Conservation (phyloP, 2,888 invertebrate species). For the Osmoderma eremita region DNA sequence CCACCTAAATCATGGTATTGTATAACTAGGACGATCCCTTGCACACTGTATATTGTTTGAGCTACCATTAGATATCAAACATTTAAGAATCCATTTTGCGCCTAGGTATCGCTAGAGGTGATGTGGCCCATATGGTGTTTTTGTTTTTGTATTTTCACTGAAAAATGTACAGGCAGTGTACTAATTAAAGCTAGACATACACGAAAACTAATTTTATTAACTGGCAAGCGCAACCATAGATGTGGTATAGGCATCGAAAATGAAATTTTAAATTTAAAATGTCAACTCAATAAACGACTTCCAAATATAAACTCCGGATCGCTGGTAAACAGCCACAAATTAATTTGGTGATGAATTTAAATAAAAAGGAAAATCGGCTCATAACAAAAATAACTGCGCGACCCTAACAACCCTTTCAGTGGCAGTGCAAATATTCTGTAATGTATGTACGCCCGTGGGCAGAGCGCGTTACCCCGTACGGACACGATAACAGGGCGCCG, state of each 20-base stretch:
- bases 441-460: slow-evolving; percentile 44
- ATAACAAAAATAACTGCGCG: slow-evolving; percentile 40
- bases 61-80: too few relatives aligned
- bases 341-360: slow-evolving; percentile 39
- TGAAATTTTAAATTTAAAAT: slow-evolving; percentile 16
- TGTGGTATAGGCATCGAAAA: background rate
- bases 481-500: slow-evolving; percentile 43
- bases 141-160: too few relatives aligned
- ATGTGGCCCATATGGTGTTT: too few relatives aligned
- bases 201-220: slow-evolving; percentile 17
- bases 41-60: too few relatives aligned
- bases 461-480: slow-evolving; percentile 40
- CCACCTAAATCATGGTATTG: too few relatives aligned
- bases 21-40: too few relatives aligned
- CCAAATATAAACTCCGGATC: slow-evolving; percentile 30
- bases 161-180: too few relatives aligned
- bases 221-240: background rate
- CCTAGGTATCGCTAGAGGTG: too few relatives aligned
- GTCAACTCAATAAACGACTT: slow-evolving; percentile 27
- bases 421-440: slow-evolving; percentile 43
- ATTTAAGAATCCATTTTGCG: slow-evolving; percentile 3
- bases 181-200: too few relatives aligned
- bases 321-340: slow-evolving; percentile 34
- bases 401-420: slow-evolving; percentile 44
- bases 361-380: slow-evolving; percentile 35